Percentiles rank a stretch among this genome's conserved stretches.
phyloP scores from a whole-genome alignment of 2,888 invertebrate species.

The Philonicus albiceps region DNA sequence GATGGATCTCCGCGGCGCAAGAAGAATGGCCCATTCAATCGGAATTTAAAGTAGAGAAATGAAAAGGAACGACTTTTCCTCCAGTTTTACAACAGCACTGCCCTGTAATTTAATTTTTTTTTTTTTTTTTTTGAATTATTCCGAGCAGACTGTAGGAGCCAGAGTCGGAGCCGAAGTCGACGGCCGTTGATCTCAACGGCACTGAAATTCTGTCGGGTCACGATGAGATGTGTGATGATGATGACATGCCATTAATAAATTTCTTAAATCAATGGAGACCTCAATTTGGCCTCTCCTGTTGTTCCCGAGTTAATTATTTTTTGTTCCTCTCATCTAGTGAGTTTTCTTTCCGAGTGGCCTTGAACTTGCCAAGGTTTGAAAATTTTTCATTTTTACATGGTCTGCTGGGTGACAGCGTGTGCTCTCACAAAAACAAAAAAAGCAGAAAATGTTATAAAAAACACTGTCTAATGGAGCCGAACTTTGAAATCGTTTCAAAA shows the following conservation, averaged over 20 bases:
- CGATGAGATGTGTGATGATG: slow-evolving; percentile 24
- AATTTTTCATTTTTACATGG: background rate
- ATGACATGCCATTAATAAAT: slow-evolving; percentile 24
- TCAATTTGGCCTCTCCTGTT: background rate
- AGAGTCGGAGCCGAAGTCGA: background rate
- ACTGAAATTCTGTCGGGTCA: slow-evolving; percentile 7
- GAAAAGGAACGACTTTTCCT: background rate
- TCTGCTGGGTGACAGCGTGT: background rate
- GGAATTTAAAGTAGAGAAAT: slow-evolving; percentile 22
- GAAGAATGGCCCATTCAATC: slow-evolving; percentile 29
- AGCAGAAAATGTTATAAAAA: background rate
- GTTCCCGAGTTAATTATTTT: background rate
- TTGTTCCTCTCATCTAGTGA: background rate
- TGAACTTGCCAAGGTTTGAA: background rate
- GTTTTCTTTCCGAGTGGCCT: background rate
- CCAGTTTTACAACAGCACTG: slow-evolving; percentile 4
- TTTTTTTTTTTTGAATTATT: slow-evolving; percentile 12
- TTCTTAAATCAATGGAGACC: background rate
- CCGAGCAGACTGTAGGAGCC: background rate
- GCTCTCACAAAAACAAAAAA: background rate
- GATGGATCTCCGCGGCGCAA: slow-evolving; percentile 4
- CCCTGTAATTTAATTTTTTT: slow-evolving; percentile 15
- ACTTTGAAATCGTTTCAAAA: background rate
- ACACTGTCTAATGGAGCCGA: background rate
- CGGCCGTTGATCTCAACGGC: slow-evolving; percentile 25